These are phyloP conservation scores for Augiades crinisus DNA, from an alignment of 2,888 invertebrate species.

Conservation along the genomic window DNA sequence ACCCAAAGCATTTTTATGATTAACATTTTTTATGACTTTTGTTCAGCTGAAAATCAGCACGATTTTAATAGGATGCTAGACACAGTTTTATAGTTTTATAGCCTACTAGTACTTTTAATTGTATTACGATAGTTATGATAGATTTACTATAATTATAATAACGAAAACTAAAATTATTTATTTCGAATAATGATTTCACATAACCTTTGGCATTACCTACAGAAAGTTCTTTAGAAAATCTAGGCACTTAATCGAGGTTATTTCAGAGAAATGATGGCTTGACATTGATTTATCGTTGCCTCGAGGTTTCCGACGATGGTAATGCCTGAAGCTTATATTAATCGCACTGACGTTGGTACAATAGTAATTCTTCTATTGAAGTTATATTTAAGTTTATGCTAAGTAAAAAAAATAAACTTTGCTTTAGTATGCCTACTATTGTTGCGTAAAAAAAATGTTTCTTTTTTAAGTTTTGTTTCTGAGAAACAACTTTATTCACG, in stretches of 20 bases:
- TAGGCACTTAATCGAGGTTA: slow-evolving; percentile 9
- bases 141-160: too few species aligned
- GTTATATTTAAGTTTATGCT: neutral
- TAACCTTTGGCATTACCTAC: neutral
- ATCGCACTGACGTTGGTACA: neutral
- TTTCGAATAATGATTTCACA: neutral
- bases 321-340: slow-evolving; percentile 6
- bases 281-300: slow-evolving; percentile 19
- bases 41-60: slow-evolving; percentile 19
- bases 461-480: too few species aligned
- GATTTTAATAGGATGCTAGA: slow-evolving; percentile 5
- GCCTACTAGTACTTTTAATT: neutral
- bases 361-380: neutral
- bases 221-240: neutral
- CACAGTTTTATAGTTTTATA: neutral
- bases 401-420: too few species aligned
- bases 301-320: neutral
- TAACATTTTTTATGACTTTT: slow-evolving; percentile 29
- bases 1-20: slow-evolving; percentile 34
- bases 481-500: too few species aligned
- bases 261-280: slow-evolving; percentile 15
- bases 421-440: too few species aligned
- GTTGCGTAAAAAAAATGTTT: too few species aligned
- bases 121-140: too few species aligned
- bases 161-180: too few species aligned